phyloP scores from a whole-genome alignment of 1,140 invertebrate species.

The Ostrea edulis region DNA sequence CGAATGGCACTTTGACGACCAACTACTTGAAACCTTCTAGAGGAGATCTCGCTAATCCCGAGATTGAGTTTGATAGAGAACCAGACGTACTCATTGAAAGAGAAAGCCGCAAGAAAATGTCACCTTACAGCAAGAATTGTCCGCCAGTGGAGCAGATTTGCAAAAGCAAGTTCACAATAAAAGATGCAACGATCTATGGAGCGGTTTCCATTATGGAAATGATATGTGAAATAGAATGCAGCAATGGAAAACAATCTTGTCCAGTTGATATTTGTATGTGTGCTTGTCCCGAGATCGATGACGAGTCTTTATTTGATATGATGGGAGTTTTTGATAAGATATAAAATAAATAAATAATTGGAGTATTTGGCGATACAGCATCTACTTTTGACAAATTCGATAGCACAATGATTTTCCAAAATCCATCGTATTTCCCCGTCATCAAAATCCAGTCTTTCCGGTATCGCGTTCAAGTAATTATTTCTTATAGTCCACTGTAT shows the following conservation, averaged over 20 bases:
- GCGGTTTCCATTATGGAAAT: slow-evolving; percentile 15
- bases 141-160: slow-evolving; percentile 16
- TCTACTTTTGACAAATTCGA: no score
- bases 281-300: not conserved
- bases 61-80: slow-evolving; percentile 29
- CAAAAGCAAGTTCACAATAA: not conserved
- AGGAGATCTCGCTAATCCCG: not conserved
- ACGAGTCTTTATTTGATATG: not conserved
- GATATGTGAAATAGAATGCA: slow-evolving; percentile 44
- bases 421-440: no score
- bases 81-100: not conserved
- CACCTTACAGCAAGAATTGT: slow-evolving; percentile 11
- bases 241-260: slow-evolving; percentile 15
- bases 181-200: slow-evolving; percentile 32
- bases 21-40: not conserved
- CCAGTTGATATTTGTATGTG: slow-evolving; percentile 8
- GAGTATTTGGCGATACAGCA: no score
- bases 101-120: slow-evolving; percentile 28
- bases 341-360: no score
- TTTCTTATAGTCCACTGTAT: no score
- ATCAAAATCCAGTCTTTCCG: no score
- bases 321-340: not conserved
- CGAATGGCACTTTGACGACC: not conserved
- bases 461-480: no score
- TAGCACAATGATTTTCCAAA: no score